Base-by-base conservation (phyloP, 1,140 invertebrate species). In the Rhizoglyphus robini region DNA sequence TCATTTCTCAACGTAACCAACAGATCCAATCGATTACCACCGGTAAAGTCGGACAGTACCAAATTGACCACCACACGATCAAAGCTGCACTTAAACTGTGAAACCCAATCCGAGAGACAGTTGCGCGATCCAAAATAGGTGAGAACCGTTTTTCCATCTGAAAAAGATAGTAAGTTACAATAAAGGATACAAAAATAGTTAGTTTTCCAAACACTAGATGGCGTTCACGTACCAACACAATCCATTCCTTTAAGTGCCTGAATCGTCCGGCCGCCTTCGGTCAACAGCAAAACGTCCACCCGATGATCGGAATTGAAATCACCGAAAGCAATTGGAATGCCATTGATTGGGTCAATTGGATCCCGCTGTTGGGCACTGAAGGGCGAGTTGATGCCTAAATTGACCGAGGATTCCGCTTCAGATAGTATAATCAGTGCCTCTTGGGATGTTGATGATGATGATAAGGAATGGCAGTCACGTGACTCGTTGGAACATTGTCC, bases 91-190 rank as follows among this genome's bases (percentile, higher is more conserved):
- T 60, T 8, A 34, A 60, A 23, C 13, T 46, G 3, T 1, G 18
- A 20, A 1, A 23, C 38, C 15, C 15, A 29, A 8, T 54, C 23
- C 15, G 38, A 38, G 23, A 60, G 29, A 60, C 58, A 60, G 29
- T 29, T 13, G 2, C 58, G 3, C 23, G 32, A 34, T n/a, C 58
- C 58, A 32, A 60, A 60, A 46, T n/a, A 46, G n/a, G 32, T 60
- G n/a, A 60, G 29, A 4, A 32, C 58, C 1, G 58, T 60, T 60
- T 60, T 60, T 15, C 58, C 58, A 60, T 60, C 51, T 54, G n/a
- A n/a, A n/a, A n/a, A n/a, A n/a, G n/a, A 32, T 32, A 41, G 36
- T 8, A 11, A 11, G 36, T 41, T 8, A 54, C 8, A 54, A 54
- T 54, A 54, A 54, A 27, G 51, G 8, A 54, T 23, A 5, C 8